phyloP scores from a whole-genome alignment of 2,113 vertebrate species.

The Phyllopteryx taeniolatus region DNA sequence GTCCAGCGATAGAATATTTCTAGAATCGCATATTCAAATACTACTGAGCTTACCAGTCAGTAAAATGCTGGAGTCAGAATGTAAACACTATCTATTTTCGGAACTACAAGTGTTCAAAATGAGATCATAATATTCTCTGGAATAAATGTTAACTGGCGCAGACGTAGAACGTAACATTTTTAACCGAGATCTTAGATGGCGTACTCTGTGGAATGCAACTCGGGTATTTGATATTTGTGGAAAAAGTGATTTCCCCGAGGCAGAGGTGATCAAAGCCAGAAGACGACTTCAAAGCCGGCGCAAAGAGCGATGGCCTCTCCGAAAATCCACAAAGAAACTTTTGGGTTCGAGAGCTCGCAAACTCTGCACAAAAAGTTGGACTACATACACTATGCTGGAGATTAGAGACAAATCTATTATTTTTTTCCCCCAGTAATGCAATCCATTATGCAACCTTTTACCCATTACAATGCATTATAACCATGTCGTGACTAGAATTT shows the following conservation, averaged over 20 bases:
- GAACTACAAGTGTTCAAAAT: background rate
- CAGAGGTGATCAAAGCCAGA: constrained; percentile 38
- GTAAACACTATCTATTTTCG: background rate
- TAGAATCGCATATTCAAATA: background rate
- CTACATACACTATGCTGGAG: too few species aligned
- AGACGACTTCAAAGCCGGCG: constrained; percentile 35
- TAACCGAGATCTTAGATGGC: constrained; percentile 7
- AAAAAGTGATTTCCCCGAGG: constrained; percentile 35
- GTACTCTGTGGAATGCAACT: constrained; percentile 21
- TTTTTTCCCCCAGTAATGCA: too few species aligned
- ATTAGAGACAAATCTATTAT: background rate
- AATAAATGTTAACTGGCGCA: constrained; percentile 27
- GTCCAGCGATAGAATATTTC: too few species aligned
- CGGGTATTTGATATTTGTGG: constrained; percentile 38
- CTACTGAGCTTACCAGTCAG: background rate
- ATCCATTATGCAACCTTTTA: too few species aligned
- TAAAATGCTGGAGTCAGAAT: background rate
- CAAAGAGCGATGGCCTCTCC: constrained; percentile 25
- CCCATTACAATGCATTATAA: too few species aligned
- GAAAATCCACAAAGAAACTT: constrained; percentile 3
- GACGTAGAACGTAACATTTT: constrained; percentile 11
- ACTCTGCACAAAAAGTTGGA: constrained; percentile 2
- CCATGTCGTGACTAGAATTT: too few species aligned
- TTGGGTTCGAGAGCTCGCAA: background rate
- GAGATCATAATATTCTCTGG: background rate